Evolutionary conservation across 2,888 invertebrate species (phyloP).

Genomic region (Pyralis farinalis): DNA sequence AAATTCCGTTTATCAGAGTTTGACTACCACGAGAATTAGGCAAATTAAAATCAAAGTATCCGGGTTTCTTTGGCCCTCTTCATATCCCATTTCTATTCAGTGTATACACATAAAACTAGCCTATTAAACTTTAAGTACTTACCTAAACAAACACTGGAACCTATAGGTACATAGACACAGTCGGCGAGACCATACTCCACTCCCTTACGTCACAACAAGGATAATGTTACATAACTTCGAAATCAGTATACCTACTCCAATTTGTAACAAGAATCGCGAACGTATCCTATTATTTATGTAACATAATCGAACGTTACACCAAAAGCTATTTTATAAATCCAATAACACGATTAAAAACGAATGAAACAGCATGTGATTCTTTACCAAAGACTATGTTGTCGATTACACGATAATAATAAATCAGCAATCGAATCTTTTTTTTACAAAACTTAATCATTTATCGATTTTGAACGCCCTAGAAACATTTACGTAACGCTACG

Average conservation of each 20-base stretch:
- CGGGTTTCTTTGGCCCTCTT: no score
- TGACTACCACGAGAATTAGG: no score
- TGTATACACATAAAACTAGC: not conserved
- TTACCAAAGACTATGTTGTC: no score
- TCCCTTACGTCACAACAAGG: slow-evolving; percentile 63
- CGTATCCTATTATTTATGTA: not conserved
- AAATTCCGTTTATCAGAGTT: no score
- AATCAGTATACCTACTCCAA: slow-evolving; percentile 5
- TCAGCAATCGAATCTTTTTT: slow-evolving; percentile 26
- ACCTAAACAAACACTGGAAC: slow-evolving; percentile 15
- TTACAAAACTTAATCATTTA: slow-evolving; percentile 43
- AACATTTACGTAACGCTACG: slow-evolving; percentile 60
- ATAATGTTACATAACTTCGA: slow-evolving; percentile 53
- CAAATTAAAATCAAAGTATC: no score
- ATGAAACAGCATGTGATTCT: not conserved
- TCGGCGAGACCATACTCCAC: slow-evolving; percentile 3
- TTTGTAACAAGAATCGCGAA: slow-evolving; percentile 9
- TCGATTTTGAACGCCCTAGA: slow-evolving; percentile 50
- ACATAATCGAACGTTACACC: not conserved
- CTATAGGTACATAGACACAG: not conserved
- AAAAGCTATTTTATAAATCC: not conserved
- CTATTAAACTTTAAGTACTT: not conserved
- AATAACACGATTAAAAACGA: not conserved
- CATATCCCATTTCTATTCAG: no score
- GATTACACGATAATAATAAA: slow-evolving; percentile 4